phyloP scores from a whole-genome alignment of 2,888 invertebrate genomes.

The Synanthedon myopaeformis region DNA sequence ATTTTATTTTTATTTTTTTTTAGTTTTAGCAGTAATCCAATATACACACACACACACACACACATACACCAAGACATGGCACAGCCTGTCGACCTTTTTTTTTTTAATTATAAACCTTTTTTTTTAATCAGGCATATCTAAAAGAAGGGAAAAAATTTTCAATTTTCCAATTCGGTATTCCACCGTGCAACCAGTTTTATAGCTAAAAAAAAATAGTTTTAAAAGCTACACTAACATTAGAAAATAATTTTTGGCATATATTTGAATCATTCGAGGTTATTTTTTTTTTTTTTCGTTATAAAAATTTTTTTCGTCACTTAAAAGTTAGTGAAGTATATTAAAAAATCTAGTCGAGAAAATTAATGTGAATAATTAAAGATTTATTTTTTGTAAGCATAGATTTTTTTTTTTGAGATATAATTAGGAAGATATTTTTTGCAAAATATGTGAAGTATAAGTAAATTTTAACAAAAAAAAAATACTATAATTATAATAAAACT shows the following conservation, averaged over 20 bases:
- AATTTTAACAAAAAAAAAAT: too few relatives aligned
- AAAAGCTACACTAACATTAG: constrained; percentile 15
- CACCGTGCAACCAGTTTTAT: constrained; percentile 44
- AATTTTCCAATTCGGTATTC: constrained; percentile 39
- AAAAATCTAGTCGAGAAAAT: too few relatives aligned
- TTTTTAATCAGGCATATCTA: constrained; percentile 15
- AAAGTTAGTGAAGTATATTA: too few relatives aligned
- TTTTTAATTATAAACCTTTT: constrained; percentile 5
- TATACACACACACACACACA: constrained; percentile 24
- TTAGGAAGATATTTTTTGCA: too few relatives aligned
- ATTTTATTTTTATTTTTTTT: too few relatives aligned
- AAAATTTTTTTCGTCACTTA: too few relatives aligned
- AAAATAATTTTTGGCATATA: constrained; percentile 39
- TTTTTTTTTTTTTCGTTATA: neutral
- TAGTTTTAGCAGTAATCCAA: constrained; percentile 1
- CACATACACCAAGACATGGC: constrained; percentile 39
- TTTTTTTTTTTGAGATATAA: too few relatives aligned
- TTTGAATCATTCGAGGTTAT: neutral
- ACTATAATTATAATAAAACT: too few relatives aligned
- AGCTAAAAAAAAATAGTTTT: neutral
- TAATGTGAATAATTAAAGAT: too few relatives aligned
- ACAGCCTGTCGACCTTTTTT: constrained; percentile 29
- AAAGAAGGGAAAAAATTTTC: neutral
- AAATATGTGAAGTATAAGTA: too few relatives aligned
- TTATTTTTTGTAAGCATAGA: too few relatives aligned